Conservation (phyloP, 2,113 vertebrate species). For the Mus musculus region DNA sequence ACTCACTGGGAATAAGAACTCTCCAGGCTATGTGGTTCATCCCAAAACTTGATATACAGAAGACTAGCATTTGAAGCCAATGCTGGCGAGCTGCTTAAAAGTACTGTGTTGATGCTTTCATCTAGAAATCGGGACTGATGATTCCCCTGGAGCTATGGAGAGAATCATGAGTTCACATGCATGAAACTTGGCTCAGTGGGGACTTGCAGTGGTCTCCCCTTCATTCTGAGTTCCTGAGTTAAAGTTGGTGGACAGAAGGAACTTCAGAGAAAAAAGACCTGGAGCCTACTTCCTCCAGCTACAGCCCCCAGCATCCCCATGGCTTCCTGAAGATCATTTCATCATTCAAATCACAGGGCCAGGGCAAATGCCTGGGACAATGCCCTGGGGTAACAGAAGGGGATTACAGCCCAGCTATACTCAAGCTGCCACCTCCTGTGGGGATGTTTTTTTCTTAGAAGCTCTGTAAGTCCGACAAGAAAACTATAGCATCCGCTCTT, state of each 20-base stretch:
- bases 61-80: background rate
- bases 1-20: background rate
- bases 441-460: background rate
- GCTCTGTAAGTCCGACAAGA: constrained; percentile 47
- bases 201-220: no score
- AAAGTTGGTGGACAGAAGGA: background rate
- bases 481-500: constrained; percentile 9
- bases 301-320: background rate
- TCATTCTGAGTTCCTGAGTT: background rate
- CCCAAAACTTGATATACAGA: no score
- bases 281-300: background rate
- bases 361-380: background rate
- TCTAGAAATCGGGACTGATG: background rate
- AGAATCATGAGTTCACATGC: background rate
- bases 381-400: background rate
- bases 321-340: background rate
- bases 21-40: background rate
- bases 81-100: background rate
- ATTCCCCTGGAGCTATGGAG: background rate
- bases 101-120: background rate
- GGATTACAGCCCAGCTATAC: constrained; percentile 22
- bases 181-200: background rate
- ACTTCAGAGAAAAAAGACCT: background rate
- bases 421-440: background rate
- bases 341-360: background rate